phyloP scores from a whole-genome alignment of 2,113 vertebrate species.

The Sarotherodon lohbergeri region DNA sequence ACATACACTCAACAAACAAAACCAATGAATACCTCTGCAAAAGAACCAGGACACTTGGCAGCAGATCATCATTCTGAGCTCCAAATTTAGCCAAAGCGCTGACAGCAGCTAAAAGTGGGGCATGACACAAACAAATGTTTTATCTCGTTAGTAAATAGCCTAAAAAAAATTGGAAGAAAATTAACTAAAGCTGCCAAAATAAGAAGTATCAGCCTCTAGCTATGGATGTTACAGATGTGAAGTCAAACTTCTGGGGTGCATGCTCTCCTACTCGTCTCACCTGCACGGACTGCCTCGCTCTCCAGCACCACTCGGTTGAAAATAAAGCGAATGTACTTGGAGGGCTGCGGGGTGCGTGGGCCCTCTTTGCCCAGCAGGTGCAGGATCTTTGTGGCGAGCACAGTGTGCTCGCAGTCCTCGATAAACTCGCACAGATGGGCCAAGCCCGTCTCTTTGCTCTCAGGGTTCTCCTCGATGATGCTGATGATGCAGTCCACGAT shows the following conservation, averaged over 20 bases:
- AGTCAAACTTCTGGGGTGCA: background rate
- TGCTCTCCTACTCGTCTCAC: constrained; percentile 62
- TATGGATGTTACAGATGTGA: background rate
- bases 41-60: constrained; percentile 93
- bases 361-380: constrained; percentile 95
- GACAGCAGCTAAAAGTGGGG: constrained; percentile 79
- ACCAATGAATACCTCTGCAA: constrained; percentile 83
- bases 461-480: constrained; percentile 95
- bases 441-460: constrained; percentile 92
- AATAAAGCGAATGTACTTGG: constrained; percentile 98
- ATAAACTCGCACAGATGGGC: constrained; percentile 98
- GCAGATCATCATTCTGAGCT: constrained; percentile 93
- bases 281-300: constrained; percentile 92
- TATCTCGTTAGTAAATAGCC: background rate
- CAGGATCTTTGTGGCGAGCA: constrained; percentile 95
- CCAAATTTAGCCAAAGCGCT: constrained; percentile 97
- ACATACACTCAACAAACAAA: background rate
- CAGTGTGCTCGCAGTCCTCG: constrained; percentile 97
- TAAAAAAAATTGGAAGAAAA: background rate
- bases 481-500: constrained; percentile 97
- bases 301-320: constrained; percentile 98
- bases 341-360: constrained; percentile 85
- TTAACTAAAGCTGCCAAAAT: background rate
- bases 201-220: background rate
- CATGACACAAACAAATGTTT: background rate